phyloP scores from a whole-genome alignment of 53 echinoderm and acorn worm species.

The Stichopus horrens region DNA sequence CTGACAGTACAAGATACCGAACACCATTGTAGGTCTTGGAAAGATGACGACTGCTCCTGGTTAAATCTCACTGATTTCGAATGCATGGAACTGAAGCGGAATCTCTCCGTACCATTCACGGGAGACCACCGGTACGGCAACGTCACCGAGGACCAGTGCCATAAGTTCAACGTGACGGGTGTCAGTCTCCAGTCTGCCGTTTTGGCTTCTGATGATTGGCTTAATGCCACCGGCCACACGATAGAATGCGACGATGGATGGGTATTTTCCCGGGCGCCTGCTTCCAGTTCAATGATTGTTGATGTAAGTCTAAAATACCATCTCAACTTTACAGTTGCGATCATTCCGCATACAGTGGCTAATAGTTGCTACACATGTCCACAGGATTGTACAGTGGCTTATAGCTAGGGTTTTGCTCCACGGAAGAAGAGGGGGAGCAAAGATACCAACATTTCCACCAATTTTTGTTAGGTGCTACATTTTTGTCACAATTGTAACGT shows the following conservation, averaged over 20 bases:
- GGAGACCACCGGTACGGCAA: background rate
- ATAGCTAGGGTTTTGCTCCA: too few species aligned
- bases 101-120: background rate
- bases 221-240: background rate
- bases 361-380: too few species aligned
- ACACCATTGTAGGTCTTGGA: background rate
- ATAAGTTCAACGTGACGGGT: background rate
- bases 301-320: background rate
- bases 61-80: background rate
- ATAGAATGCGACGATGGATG: background rate
- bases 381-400: too few species aligned
- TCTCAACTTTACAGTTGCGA: too few species aligned
- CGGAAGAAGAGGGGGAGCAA: too few species aligned
- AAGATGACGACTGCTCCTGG: background rate
- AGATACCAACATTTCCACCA: too few species aligned
- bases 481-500: too few species aligned
- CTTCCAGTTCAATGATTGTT: background rate
- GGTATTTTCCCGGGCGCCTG: background rate
- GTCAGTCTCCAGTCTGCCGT: background rate
- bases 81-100: background rate
- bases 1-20: background rate
- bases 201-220: background rate
- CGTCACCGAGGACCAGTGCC: background rate
- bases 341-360: too few species aligned
- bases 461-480: too few species aligned